Base-by-base conservation (phyloP, 2,113 vertebrate species). In the Oncorhynchus masou region DNA sequence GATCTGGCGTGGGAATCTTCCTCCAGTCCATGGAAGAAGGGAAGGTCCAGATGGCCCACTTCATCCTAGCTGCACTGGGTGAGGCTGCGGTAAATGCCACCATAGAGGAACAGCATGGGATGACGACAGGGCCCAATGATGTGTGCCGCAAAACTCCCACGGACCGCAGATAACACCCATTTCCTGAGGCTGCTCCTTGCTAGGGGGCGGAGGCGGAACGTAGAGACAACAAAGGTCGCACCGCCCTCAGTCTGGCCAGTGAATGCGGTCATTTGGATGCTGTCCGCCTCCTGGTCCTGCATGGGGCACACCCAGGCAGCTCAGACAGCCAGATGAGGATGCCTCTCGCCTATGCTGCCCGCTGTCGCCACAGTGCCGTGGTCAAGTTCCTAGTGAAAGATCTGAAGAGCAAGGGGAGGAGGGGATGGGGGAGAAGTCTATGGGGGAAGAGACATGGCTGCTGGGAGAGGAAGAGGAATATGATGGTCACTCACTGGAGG, bases 1-100 rank as follows among this genome's bases (percentile, higher is more conserved):
- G 29, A 2, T 15, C 59, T 27, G 48, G 22, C 34, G 8, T 68
- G 45, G 71, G 49, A 27, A n/a, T 64, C 45, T 31, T 68, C 54
- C 22, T 77, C 24, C 75, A 69, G 24, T 65, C 81, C 31, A 76
- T 67, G 48, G 25, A 19, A 5, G 49, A 80, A 45, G 71, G 34
- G 13, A 68, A 74, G 24, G 49, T 74, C 49, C 71, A 70, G 45
- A 22, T 71, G 34, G 81, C 29, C 65, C 39, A 45, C 39, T 45
- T 45, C 39, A 45, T 45, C 39, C 39, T 45, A 2, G 39, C 13
- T 16, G 57, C 77, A 3, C 48, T 57, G 54, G 70, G 65, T 1
- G 70, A 69, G 51, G 48, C 11, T 11, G 64, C 6, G 15, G 71
- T 67, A 57, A 82, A 75, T 15, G 51, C 13, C 8, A 20, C 34